phyloP scores from a whole-genome alignment of 2,888 invertebrate genomes.

The Blastobasis adustella region DNA sequence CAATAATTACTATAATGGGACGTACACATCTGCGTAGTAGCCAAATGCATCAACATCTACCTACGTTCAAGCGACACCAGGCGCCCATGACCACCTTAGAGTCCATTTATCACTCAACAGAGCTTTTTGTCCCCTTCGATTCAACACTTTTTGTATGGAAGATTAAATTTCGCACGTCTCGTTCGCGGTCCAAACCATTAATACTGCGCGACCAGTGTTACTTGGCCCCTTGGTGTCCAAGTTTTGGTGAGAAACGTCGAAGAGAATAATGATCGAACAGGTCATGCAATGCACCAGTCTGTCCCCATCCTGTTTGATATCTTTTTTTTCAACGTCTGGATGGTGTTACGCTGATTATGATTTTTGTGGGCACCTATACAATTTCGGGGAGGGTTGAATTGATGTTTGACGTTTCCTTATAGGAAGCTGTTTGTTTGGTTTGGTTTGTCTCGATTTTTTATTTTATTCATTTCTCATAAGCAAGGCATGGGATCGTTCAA shows the following conservation, averaged over 20 bases:
- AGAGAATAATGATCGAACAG: no score
- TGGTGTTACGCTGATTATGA: constrained; percentile 64
- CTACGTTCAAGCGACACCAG: not conserved
- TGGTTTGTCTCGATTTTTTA: no score
- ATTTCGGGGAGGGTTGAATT: constrained; percentile 33
- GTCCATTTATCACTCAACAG: constrained; percentile 58
- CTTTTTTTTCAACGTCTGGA: constrained; percentile 60
- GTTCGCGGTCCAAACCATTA: constrained; percentile 61
- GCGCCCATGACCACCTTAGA: no score
- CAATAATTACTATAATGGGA: no score
- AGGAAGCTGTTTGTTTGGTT: no score
- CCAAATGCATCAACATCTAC: not conserved
- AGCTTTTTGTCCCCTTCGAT: constrained; percentile 62
- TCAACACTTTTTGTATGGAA: constrained; percentile 68
- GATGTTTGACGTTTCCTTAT: constrained; percentile 37
- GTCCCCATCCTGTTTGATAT: constrained; percentile 49
- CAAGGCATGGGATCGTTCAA: no score
- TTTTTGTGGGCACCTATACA: constrained; percentile 46
- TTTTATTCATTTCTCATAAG: no score
- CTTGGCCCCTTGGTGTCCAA: constrained; percentile 26
- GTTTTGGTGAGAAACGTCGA: no score
- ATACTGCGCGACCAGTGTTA: constrained; percentile 41
- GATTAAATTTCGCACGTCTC: constrained; percentile 69
- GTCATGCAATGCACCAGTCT: constrained; percentile 6
- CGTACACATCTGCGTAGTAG: no score